A percentile compares a stretch with the other conserved stretches of the same genome.
Evolutionary conservation across 1,140 invertebrate genomes (phyloP).

Genomic region (Ylistrum balloti): DNA sequence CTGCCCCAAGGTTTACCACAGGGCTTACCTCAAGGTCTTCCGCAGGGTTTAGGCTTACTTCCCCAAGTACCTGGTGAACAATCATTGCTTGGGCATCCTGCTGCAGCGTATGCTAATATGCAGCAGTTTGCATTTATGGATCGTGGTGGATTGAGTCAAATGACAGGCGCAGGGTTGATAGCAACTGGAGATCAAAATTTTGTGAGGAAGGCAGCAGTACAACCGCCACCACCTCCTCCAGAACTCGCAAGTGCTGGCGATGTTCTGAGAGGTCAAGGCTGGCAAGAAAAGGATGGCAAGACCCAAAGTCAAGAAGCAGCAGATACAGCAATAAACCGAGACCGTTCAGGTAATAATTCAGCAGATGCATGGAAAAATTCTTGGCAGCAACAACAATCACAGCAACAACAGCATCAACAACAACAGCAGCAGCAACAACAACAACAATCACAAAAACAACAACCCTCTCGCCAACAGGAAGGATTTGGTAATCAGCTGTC

Average conservation of each 20-base stretch:
- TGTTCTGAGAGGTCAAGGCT: not conserved
- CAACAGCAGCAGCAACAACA: not conserved
- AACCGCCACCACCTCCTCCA: slow-evolving; percentile 44
- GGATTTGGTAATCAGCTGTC: slow-evolving; percentile 42
- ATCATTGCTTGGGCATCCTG: not conserved
- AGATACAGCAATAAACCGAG: not conserved
- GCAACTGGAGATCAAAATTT: slow-evolving; percentile 56
- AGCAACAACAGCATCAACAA: not conserved
- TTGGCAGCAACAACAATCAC: slow-evolving; percentile 16
- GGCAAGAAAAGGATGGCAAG: not conserved
- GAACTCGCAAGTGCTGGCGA: not conserved
- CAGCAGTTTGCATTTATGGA: slow-evolving; percentile 27
- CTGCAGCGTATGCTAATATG: slow-evolving; percentile 26
- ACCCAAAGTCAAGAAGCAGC: not conserved
- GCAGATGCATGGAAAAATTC: slow-evolving; percentile 18
- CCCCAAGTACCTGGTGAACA: not conserved
- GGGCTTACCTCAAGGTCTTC: not conserved
- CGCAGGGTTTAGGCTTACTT: not conserved
- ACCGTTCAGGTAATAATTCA: not conserved
- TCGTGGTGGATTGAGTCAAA: not conserved
- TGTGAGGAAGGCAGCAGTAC: slow-evolving; percentile 8
- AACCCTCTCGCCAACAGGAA: not conserved
- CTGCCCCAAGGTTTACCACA: not conserved
- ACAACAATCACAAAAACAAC: not conserved
- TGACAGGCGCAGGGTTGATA: slow-evolving; percentile 55